phyloP scores from a whole-genome alignment of 2,113 vertebrate species.

The Chamaea fasciata region DNA sequence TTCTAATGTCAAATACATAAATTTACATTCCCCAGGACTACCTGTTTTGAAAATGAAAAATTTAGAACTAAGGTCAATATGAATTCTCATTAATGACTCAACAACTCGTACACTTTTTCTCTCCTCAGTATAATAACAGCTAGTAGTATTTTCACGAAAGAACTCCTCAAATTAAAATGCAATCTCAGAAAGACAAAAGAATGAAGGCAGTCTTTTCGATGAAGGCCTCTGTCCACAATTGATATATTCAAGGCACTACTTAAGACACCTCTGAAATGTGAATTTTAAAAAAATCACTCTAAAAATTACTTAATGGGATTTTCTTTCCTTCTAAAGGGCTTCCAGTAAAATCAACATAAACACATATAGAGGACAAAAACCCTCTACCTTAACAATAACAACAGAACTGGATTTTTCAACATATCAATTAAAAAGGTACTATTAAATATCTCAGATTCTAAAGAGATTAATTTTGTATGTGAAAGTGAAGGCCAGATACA shows the following conservation, averaged over 20 bases:
- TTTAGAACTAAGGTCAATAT: not conserved
- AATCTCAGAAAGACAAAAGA: not conserved
- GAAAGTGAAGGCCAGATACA: not conserved
- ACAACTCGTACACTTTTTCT: not conserved
- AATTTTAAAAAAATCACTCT: not conserved
- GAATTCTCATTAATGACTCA: not conserved
- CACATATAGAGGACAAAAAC: not conserved
- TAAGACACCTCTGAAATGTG: not conserved
- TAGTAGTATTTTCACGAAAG: not conserved
- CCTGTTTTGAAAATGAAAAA: not conserved
- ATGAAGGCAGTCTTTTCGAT: not conserved
- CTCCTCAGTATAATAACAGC: not conserved
- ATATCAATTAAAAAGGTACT: not conserved
- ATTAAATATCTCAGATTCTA: not conserved
- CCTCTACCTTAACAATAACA: not conserved
- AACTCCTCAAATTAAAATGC: not conserved
- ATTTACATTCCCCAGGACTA: not conserved
- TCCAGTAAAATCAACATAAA: not conserved
- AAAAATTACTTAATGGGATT: not conserved
- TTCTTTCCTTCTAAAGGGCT: not conserved
- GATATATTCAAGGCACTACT: not conserved
- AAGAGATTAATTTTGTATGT: not conserved
- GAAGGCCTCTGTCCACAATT: not conserved
- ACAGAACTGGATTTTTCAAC: not conserved
- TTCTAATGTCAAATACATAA: not conserved